Percentiles rank a stretch among this genome's conserved stretches.
Conservation (phyloP, 2,888 invertebrate genomes). For the Zygaena filipendulae region DNA sequence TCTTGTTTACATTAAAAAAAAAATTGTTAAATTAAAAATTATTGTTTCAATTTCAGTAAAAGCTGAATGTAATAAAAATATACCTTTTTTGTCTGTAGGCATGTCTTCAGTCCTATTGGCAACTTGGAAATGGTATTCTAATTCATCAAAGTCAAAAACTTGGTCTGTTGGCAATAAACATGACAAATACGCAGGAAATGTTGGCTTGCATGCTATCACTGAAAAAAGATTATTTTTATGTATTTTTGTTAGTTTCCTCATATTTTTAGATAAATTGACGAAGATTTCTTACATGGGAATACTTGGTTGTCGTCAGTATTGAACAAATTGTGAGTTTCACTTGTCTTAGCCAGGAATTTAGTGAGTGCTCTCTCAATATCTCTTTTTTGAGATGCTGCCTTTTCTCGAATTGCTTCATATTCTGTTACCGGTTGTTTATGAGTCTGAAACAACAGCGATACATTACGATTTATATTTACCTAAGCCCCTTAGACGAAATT, state of each 20-base stretch:
- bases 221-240: slow-evolving; percentile 21
- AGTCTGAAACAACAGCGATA: slow-evolving; percentile 71
- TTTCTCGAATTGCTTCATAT: slow-evolving; percentile 95
- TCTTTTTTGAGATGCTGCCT: slow-evolving; percentile 91
- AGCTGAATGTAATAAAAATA: slow-evolving; percentile 1
- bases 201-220: slow-evolving; percentile 91
- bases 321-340: slow-evolving; percentile 90
- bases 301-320: slow-evolving; percentile 89
- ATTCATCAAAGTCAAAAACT: slow-evolving; percentile 91
- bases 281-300: slow-evolving; percentile 82
- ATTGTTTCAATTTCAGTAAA: background rate
- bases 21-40: too few species aligned
- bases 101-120: slow-evolving; percentile 73
- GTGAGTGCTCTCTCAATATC: slow-evolving; percentile 94
- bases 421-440: slow-evolving; percentile 96
- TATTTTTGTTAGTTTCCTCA: background rate
- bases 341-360: slow-evolving; percentile 93
- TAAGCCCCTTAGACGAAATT: too few species aligned
- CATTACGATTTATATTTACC: background rate
- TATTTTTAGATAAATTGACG: background rate
- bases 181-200: slow-evolving; percentile 84
- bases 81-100: slow-evolving; percentile 66
- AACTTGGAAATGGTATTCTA: slow-evolving; percentile 78
- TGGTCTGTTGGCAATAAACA: slow-evolving; percentile 94
- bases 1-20: too few species aligned